Evolutionary conservation across 2,113 vertebrate genomes (phyloP).

Genomic region (Lynx canadensis): DNA sequence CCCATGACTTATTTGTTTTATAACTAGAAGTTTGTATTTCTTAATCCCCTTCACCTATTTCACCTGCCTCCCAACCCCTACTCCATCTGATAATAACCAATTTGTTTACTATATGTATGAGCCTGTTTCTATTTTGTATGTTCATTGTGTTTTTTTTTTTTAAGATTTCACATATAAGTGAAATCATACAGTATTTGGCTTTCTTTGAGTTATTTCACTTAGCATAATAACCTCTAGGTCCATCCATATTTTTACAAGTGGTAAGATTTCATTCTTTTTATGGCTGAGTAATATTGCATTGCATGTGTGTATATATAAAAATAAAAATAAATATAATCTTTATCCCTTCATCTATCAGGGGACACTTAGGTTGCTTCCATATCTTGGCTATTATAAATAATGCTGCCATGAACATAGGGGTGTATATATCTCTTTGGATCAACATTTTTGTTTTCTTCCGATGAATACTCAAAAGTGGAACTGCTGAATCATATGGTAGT

Average conservation of each 20-base stretch:
- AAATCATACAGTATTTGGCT: background rate
- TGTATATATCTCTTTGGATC: background rate
- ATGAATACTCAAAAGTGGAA: background rate
- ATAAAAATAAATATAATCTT: background rate
- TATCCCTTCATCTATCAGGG: background rate
- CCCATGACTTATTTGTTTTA: background rate
- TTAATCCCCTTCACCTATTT: background rate
- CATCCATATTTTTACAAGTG: background rate
- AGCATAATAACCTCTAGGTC: background rate
- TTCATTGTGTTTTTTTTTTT: background rate
- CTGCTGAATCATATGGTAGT: background rate
- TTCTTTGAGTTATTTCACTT: background rate
- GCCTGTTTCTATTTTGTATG: background rate
- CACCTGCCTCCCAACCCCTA: background rate
- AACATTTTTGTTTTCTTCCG: background rate
- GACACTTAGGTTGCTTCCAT: background rate
- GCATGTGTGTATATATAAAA: background rate
- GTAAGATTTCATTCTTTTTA: background rate
- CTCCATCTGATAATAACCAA: background rate
- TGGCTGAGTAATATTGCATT: too few species aligned
- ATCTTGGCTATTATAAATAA: background rate
- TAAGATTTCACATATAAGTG: background rate
- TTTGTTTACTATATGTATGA: background rate
- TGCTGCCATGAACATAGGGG: background rate
- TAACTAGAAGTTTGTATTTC: background rate